These are phyloP conservation scores for Chromobotia macracanthus DNA, from an alignment of 2,797 vertebrate species.

Conservation along the genomic window DNA sequence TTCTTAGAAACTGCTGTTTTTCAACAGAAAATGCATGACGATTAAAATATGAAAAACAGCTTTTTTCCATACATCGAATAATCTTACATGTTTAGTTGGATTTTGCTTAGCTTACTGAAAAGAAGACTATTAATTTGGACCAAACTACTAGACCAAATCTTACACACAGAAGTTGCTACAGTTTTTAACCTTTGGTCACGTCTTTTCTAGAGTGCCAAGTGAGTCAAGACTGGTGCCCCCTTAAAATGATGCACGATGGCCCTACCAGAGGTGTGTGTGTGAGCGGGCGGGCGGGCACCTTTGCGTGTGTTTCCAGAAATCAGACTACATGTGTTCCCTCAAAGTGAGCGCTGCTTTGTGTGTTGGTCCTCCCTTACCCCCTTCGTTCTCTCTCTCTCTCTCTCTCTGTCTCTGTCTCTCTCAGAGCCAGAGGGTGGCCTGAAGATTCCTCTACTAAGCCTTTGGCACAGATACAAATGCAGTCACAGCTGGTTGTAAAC, in stretches of 20 bases:
- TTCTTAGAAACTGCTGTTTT: too few species aligned
- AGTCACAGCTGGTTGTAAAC: constrained; percentile 92
- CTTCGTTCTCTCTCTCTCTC: constrained; percentile 69
- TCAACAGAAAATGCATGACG: too few species aligned
- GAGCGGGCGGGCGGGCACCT: not conserved
- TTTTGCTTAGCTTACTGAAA: too few species aligned
- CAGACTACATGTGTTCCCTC: too few species aligned
- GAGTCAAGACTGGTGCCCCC: not conserved
- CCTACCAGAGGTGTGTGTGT: not conserved
- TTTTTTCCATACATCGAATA: too few species aligned
- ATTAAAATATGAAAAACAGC: too few species aligned
- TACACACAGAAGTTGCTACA: not conserved
- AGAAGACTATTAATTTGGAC: too few species aligned
- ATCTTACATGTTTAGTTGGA: too few species aligned
- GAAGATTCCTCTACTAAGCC: constrained; percentile 98
- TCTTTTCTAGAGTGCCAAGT: not conserved
- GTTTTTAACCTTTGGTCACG: not conserved
- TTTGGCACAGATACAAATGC: constrained; percentile 96
- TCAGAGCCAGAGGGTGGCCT: constrained; percentile 87
- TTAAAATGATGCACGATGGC: not conserved
- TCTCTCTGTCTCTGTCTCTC: constrained; percentile 66
- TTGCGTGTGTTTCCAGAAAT: constrained; percentile 42
- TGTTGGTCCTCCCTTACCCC: constrained; percentile 59
- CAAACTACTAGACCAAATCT: not conserved
- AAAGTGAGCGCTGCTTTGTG: too few species aligned